Evolutionary conservation across 2,888 invertebrate species (phyloP), one percentile per base, ranked within the genome.

Genomic region (Metalampra italica): DNA sequence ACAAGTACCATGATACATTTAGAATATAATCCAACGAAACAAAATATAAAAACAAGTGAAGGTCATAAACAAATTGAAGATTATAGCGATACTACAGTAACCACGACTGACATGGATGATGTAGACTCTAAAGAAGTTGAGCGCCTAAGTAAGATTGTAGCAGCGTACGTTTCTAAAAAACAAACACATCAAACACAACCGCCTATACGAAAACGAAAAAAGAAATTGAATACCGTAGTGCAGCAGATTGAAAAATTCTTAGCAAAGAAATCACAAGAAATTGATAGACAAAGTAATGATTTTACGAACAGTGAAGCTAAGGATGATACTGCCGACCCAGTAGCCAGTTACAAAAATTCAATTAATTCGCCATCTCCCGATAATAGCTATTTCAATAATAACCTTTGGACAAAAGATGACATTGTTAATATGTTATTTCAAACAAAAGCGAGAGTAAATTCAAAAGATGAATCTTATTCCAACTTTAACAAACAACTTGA

Each of bases 121-220:
- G 37, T 7, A 11, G 30, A 43, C n/a, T 51, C 62, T 46, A 57
- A 57, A 48, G 61, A 64, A 53, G 56, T 62, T 29, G 64, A 68
- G 43, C 56, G 58, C 42, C 57, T 75, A 3, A 66, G 54, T 30
- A 60, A 62, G 46, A 59, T 74, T 15, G 51, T 76, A 45, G 55
- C 62, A 29, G 56, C 64, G 45, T 68, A 65, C 36, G 49, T 71
- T 9, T 50, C 59, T n/a, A 60, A 54, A 12, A 57, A 57, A 48
- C 9, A 46, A 50, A 7, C 13, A 12, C 37, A 37, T 12, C 46
- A 54, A 51, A 8, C 47, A 54, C 48, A 47, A 55, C 0, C 36
- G n/a, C 11, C 36, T 11, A 36, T 9, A 49, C 49, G 13, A 56
- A 45, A 40, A 45, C 53, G 30, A 39, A 49, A 9, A 41, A 30